Conservation (phyloP, 35 echinoderm and acorn worm genomes). For the Eucidaris tribuloides region DNA sequence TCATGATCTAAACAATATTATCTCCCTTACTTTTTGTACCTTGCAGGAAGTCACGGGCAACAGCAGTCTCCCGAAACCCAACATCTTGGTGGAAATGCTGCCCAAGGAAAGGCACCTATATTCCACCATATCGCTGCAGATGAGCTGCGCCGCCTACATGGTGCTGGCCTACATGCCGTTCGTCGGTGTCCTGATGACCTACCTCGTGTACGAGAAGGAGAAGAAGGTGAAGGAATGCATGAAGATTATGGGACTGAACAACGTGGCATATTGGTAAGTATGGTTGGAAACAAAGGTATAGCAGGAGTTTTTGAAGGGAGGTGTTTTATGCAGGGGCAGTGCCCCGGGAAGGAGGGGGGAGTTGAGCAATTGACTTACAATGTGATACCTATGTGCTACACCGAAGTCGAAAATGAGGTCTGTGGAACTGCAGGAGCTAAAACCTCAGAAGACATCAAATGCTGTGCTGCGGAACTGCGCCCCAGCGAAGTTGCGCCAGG, state of each 20-base stretch:
- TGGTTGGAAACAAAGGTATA: too few relatives aligned
- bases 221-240: slow-evolving; percentile 62
- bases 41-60: slow-evolving; percentile 1
- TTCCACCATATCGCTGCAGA: neutral
- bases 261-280: slow-evolving; percentile 53
- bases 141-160: slow-evolving; percentile 32
- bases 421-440: too few relatives aligned
- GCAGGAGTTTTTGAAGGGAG: too few relatives aligned
- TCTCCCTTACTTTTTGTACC: neutral
- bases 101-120: slow-evolving; percentile 26
- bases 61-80: slow-evolving; percentile 18
- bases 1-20: too few relatives aligned
- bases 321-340: too few relatives aligned
- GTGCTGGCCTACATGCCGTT: slow-evolving; percentile 48
- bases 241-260: slow-evolving; percentile 71
- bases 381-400: too few relatives aligned
- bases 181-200: slow-evolving; percentile 18
- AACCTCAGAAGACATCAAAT: too few relatives aligned
- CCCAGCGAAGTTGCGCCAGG: too few relatives aligned
- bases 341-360: too few relatives aligned
- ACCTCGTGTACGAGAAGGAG: slow-evolving; percentile 61
- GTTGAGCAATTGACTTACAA: too few relatives aligned
- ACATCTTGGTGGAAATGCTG: slow-evolving; percentile 43
- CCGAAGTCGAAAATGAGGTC: too few relatives aligned
- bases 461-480: too few relatives aligned